Conservation (phyloP, 2,113 vertebrate species). For the Sphyrna mokarran region DNA sequence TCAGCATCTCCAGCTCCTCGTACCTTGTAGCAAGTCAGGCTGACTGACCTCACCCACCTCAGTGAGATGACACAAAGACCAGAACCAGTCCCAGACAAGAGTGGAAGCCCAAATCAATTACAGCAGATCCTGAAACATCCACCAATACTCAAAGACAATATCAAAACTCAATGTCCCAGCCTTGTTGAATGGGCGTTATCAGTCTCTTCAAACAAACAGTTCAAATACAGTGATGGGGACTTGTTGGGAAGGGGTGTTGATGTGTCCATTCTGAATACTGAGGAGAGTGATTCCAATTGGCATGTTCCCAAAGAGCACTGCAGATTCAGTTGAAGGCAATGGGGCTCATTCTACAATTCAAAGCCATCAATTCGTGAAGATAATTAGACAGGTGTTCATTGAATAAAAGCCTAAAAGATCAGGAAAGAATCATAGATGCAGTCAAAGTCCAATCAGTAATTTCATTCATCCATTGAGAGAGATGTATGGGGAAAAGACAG, state of each 20-base stretch:
- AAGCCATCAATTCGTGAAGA: not conserved
- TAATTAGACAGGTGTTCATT: not conserved
- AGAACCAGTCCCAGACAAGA: too few species aligned
- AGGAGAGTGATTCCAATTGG: not conserved
- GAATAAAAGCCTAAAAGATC: not conserved
- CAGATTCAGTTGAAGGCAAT: not conserved
- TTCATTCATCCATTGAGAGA: not conserved
- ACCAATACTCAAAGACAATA: too few species aligned
- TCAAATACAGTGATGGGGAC: too few species aligned
- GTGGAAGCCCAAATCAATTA: too few species aligned
- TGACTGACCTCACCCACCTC: too few species aligned
- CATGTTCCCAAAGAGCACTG: not conserved
- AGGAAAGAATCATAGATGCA: not conserved
- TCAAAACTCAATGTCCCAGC: too few species aligned
- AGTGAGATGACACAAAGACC: too few species aligned
- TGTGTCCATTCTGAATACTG: not conserved
- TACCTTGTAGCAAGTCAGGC: too few species aligned
- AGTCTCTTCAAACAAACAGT: not conserved
- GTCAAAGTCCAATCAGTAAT: not conserved
- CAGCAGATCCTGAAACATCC: too few species aligned
- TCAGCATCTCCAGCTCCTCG: too few species aligned
- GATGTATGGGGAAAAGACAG: not conserved
- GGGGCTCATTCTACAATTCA: not conserved
- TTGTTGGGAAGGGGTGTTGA: not conserved
- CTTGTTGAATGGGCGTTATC: too few species aligned